phyloP scores from a whole-genome alignment of 2,888 invertebrate genomes.

The Gryllus longicercus region DNA sequence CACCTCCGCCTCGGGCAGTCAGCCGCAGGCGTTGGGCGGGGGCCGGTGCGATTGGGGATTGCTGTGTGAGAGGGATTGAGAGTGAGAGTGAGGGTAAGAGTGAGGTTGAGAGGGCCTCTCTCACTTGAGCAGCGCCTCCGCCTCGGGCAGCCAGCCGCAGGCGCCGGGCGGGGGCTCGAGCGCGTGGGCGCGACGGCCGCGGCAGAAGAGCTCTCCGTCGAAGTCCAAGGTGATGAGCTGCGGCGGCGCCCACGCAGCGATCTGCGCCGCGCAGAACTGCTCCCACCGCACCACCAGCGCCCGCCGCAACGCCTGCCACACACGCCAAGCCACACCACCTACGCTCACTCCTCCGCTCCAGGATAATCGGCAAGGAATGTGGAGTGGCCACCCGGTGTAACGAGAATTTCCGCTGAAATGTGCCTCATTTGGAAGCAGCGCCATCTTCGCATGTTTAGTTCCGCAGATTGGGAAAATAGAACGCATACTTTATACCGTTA shows the following conservation, averaged over 20 bases:
- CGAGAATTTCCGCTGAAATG: too few relatives aligned
- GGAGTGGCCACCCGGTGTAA: too few relatives aligned
- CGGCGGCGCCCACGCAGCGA: constrained; percentile 34
- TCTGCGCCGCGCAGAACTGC: constrained; percentile 32
- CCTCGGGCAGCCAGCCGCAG: constrained; percentile 37
- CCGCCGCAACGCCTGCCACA: constrained; percentile 34
- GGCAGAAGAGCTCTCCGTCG: constrained; percentile 40
- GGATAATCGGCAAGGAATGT: too few relatives aligned
- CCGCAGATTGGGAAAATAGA: too few relatives aligned
- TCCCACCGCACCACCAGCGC: constrained; percentile 36
- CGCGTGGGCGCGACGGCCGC: constrained; percentile 31
- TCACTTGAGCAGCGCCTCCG: constrained; percentile 37
- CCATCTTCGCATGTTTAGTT: too few relatives aligned
- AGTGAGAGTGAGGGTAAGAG: neutral
- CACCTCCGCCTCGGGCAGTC: constrained; percentile 38
- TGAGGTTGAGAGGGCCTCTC: neutral
- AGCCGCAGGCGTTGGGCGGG: constrained; percentile 2
- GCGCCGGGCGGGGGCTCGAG: neutral
- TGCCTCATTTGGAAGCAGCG: too few relatives aligned
- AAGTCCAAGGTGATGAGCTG: constrained; percentile 39
- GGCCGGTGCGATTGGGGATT: neutral
- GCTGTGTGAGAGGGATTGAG: too few relatives aligned
- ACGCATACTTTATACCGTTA: too few relatives aligned
- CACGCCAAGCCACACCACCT: neutral
- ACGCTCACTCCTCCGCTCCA: too few relatives aligned